Conservation (phyloP, 2,113 vertebrate species). For the Danio rerio region DNA sequence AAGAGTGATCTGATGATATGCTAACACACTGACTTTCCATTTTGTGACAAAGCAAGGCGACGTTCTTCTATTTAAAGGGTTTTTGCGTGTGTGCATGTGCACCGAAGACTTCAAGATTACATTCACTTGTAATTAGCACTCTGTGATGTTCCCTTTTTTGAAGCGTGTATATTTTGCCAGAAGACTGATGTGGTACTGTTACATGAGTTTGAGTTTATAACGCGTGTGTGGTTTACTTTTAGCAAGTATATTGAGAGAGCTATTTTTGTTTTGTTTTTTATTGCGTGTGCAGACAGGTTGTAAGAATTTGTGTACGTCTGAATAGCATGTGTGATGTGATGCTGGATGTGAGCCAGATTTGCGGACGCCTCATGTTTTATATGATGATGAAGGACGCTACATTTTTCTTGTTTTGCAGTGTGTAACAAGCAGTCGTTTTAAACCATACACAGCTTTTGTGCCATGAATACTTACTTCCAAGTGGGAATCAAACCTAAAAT, state of each 20-base stretch:
- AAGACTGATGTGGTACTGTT: not conserved
- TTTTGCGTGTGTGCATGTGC: slow-evolving; percentile 18
- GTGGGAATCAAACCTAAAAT: slow-evolving; percentile 7
- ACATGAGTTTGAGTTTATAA: slow-evolving; percentile 6
- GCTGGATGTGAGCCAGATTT: not conserved
- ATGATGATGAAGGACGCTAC: not conserved
- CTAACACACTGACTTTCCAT: not conserved
- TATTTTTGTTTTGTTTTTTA: not conserved
- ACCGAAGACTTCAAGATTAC: not conserved
- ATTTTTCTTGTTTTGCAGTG: slow-evolving; percentile 1
- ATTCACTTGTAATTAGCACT: not conserved
- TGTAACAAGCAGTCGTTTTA: slow-evolving; percentile 19
- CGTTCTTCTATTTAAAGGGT: slow-evolving; percentile 5
- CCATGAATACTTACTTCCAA: not conserved
- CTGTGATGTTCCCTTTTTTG: slow-evolving; percentile 9
- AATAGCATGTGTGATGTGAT: slow-evolving; percentile 20
- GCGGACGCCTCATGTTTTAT: not conserved
- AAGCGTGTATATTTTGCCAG: not conserved
- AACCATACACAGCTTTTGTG: not conserved
- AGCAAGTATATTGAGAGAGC: not conserved
- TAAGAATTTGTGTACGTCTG: not conserved
- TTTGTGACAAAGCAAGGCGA: not conserved
- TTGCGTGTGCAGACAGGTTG: not conserved
- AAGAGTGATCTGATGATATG: slow-evolving; percentile 15
- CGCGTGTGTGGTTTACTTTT: not conserved